A percentile compares a stretch with the other conserved stretches of the same genome.
phyloP scores from a whole-genome alignment of 2,888 invertebrate species.

The Napeogenes inachia region DNA sequence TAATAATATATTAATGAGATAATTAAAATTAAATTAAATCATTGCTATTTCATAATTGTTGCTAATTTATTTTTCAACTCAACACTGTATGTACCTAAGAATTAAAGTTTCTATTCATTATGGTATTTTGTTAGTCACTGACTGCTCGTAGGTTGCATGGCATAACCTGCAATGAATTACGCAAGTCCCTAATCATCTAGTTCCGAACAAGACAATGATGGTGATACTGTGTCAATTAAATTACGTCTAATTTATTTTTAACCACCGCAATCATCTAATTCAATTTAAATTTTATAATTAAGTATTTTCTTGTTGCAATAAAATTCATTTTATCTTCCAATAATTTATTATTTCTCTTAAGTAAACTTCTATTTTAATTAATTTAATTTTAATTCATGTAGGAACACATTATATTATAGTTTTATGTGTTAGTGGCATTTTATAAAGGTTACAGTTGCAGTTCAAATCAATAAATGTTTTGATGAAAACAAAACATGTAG shows the following conservation, averaged over 20 bases:
- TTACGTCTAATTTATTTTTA: conserved; percentile 13
- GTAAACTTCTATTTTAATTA: too few species aligned
- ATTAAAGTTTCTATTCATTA: conserved; percentile 25
- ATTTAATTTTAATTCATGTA: too few species aligned
- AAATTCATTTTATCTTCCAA: too few species aligned
- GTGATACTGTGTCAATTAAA: conserved; percentile 16
- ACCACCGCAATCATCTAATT: not conserved
- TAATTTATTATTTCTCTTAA: too few species aligned
- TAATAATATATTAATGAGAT: not conserved
- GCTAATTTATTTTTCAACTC: not conserved
- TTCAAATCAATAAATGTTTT: conserved; percentile 4
- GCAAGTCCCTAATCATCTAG: conserved; percentile 33
- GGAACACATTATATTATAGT: too few species aligned
- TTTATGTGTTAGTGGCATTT: too few species aligned
- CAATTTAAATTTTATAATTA: conserved; percentile 7
- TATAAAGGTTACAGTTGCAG: not conserved
- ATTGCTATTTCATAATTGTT: not conserved
- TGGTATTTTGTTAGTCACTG: not conserved
- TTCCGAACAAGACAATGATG: conserved; percentile 23
- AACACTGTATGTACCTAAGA: not conserved
- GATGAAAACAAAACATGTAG: conserved; percentile 6
- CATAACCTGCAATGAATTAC: conserved; percentile 34
- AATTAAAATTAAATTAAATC: conserved; percentile 2
- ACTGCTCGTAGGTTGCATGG: conserved; percentile 26
- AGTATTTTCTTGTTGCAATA: too few species aligned